These are phyloP conservation scores for Abscondita cerata DNA, from an alignment of 2,888 invertebrate species.

Conservation along the genomic window DNA sequence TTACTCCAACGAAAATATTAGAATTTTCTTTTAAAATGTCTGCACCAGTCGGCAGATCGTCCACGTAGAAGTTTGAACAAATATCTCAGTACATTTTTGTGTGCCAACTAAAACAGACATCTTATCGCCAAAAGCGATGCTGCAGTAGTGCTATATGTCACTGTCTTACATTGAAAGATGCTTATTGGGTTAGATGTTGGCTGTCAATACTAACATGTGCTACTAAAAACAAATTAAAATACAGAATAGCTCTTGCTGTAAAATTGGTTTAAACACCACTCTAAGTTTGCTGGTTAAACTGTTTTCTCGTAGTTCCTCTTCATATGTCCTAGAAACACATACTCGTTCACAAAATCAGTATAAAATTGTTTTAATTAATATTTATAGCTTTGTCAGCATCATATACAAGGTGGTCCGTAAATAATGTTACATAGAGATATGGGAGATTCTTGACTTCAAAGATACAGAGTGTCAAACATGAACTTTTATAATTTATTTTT, in stretches of 20 bases:
- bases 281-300: neutral
- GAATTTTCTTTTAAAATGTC: neutral
- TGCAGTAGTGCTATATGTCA: neutral
- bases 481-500: too few species aligned
- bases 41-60: neutral
- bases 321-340: neutral
- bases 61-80: neutral
- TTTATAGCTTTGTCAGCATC: too few species aligned
- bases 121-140: neutral
- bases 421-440: too few species aligned
- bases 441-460: too few species aligned
- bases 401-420: too few species aligned
- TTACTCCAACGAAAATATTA: neutral
- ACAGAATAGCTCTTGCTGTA: neutral
- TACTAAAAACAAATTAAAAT: neutral
- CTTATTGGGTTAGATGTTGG: neutral
- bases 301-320: neutral
- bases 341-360: neutral
- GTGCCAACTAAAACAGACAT: neutral
- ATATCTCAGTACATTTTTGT: neutral
- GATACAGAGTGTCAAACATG: too few species aligned
- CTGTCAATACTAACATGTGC: neutral
- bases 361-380: neutral
- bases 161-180: neutral
- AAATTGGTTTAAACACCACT: neutral